A percentile compares a stretch with the other conserved stretches of the same genome.
Conservation (phyloP, 1,140 invertebrate genomes). For the Battus philenor region DNA sequence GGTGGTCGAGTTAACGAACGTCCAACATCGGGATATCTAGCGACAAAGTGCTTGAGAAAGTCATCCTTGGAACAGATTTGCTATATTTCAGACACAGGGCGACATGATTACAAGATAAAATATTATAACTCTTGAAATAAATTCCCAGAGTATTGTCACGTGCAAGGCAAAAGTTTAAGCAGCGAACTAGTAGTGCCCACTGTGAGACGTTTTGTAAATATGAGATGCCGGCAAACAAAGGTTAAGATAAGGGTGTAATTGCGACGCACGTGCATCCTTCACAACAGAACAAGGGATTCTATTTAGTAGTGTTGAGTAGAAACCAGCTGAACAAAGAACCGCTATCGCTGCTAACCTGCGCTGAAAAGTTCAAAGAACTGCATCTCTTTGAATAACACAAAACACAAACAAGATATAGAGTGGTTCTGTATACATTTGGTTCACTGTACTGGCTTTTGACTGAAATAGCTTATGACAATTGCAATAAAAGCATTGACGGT, state of each 20-base stretch:
- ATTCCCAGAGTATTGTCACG: slow-evolving; percentile 4
- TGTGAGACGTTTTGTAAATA: slow-evolving; percentile 23
- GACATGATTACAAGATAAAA: not conserved
- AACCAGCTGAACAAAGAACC: slow-evolving; percentile 30
- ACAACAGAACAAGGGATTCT: slow-evolving; percentile 21
- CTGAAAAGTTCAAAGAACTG: slow-evolving; percentile 16
- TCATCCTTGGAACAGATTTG: slow-evolving; percentile 27
- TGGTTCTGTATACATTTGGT: slow-evolving; percentile 3
- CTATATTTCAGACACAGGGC: slow-evolving; percentile 6
- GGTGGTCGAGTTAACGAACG: slow-evolving; percentile 24
- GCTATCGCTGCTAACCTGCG: slow-evolving; percentile 4
- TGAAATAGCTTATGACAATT: slow-evolving; percentile 28
- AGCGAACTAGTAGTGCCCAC: slow-evolving; percentile 8
- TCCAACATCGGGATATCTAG: slow-evolving; percentile 25
- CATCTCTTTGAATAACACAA: slow-evolving; percentile 15
- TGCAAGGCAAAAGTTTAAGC: slow-evolving; percentile 4
- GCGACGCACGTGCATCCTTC: slow-evolving; percentile 43
- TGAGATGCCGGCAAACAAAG: slow-evolving; percentile 30
- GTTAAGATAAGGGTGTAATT: slow-evolving; percentile 41
- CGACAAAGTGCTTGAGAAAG: slow-evolving; percentile 27
- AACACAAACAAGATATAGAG: slow-evolving; percentile 4
- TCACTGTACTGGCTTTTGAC: slow-evolving; percentile 12
- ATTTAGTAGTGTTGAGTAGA: slow-evolving; percentile 19
- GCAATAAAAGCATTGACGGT: slow-evolving; percentile 6
- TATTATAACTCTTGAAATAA: not conserved